Conservation (phyloP, 1,140 invertebrate genomes). For the Bombus soroeensis region DNA sequence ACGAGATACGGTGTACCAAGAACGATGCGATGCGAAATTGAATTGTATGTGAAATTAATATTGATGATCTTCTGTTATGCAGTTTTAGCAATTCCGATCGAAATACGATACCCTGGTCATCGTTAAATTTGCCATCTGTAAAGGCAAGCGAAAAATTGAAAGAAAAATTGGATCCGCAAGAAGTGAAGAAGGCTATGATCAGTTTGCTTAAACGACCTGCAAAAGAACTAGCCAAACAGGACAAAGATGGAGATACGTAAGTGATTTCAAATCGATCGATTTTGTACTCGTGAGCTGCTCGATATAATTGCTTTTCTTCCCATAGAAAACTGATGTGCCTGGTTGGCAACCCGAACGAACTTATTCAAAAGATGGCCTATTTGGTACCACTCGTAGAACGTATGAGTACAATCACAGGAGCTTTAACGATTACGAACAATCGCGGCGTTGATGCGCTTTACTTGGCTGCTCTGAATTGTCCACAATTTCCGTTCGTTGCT, state of each 20-base stretch:
- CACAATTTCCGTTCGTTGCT: conserved; percentile 69
- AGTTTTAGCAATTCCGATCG: conserved; percentile 3
- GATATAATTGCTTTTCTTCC: neutral
- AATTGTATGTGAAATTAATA: too few relatives aligned
- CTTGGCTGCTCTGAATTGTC: conserved; percentile 73
- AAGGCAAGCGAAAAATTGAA: conserved; percentile 69
- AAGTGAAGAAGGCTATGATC: conserved; percentile 73
- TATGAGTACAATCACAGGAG: conserved; percentile 61
- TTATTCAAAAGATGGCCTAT: conserved; percentile 69
- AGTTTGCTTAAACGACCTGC: conserved; percentile 66
- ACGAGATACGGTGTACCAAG: too few relatives aligned
- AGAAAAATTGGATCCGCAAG: conserved; percentile 62
- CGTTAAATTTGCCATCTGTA: conserved; percentile 70
- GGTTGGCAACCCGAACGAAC: conserved; percentile 68
- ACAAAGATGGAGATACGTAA: conserved; percentile 77
- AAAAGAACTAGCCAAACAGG: conserved; percentile 55
- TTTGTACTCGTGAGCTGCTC: neutral
- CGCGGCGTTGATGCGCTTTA: conserved; percentile 75
- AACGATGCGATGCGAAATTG: too few relatives aligned
- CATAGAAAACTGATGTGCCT: conserved; percentile 72
- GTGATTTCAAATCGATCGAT: conserved; percentile 1
- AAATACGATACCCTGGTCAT: conserved; percentile 61
- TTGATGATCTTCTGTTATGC: too few relatives aligned
- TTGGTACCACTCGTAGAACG: conserved; percentile 74
- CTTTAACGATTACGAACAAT: conserved; percentile 67